Percentiles rank a stretch among this genome's conserved stretches.
Conservation (phyloP, 2,888 invertebrate genomes). For the Julus scandinavius region DNA sequence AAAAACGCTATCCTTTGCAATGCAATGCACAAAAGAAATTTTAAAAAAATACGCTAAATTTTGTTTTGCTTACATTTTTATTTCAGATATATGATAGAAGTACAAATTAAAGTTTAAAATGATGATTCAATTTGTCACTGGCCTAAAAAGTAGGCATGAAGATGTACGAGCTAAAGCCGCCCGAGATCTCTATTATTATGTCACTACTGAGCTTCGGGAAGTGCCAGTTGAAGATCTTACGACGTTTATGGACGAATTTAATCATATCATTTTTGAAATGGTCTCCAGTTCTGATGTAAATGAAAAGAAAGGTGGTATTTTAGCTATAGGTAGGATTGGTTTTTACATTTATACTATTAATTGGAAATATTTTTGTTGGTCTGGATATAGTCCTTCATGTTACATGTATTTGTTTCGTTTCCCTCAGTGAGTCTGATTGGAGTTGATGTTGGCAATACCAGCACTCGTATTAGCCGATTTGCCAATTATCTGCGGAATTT, state of each 20-base stretch:
- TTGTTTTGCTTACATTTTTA: too few relatives aligned
- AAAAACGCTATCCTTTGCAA: too few relatives aligned
- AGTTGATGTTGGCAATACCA: slow-evolving; percentile 91
- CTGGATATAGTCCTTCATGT: neutral
- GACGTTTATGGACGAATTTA: slow-evolving; percentile 92
- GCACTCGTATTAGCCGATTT: slow-evolving; percentile 88
- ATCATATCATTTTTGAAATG: slow-evolving; percentile 96
- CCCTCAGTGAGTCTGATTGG: slow-evolving; percentile 88
- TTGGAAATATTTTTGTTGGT: neutral
- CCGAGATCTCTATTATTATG: slow-evolving; percentile 88
- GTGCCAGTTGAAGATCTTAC: slow-evolving; percentile 90
- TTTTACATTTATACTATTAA: neutral
- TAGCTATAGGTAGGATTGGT: slow-evolving; percentile 75
- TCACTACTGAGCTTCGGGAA: slow-evolving; percentile 89
- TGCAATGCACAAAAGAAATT: too few relatives aligned
- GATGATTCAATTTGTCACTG: slow-evolving; percentile 73
- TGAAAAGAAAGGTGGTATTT: slow-evolving; percentile 94
- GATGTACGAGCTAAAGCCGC: slow-evolving; percentile 87
- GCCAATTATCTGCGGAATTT: slow-evolving; percentile 91
- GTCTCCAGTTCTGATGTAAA: slow-evolving; percentile 91
- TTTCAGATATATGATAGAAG: too few relatives aligned
- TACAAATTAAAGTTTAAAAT: neutral
- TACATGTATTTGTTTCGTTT: slow-evolving; percentile 64
- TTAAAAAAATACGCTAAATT: too few relatives aligned
- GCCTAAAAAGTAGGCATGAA: slow-evolving; percentile 88